Evolutionary conservation across 92 coral and sea anemone genomes (phyloP).

Genomic region (Epizoanthus fatuus): DNA sequence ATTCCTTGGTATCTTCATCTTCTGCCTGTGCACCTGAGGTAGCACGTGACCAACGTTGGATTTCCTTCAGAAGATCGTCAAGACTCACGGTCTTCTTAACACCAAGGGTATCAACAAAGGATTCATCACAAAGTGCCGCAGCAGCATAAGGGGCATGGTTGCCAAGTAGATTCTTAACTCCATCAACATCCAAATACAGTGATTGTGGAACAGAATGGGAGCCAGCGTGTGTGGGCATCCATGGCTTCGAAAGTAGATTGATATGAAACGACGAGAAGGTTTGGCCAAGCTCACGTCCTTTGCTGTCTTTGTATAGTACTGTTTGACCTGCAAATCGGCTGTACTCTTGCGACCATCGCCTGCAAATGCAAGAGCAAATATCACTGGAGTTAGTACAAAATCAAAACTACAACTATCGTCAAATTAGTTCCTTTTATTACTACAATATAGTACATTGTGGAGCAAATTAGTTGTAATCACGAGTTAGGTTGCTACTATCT

Average conservation of each 20-base stretch:
- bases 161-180: conserved; percentile 63
- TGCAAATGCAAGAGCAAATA: not conserved
- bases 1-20: conserved; percentile 36
- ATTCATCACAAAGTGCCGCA: conserved; percentile 50
- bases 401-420: too few species aligned
- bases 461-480: too few species aligned
- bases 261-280: conserved; percentile 77
- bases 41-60: conserved; percentile 71
- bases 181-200: conserved; percentile 46
- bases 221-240: conserved; percentile 66
- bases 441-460: too few species aligned
- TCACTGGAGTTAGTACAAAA: too few species aligned
- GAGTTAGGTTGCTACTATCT: too few species aligned
- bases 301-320: conserved; percentile 69
- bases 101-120: conserved; percentile 67
- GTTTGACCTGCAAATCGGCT: conserved; percentile 66
- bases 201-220: conserved; percentile 50
- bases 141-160: conserved; percentile 66
- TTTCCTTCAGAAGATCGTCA: conserved; percentile 69
- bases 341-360: conserved; percentile 81
- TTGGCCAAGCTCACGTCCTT: conserved; percentile 61
- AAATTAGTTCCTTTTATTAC: too few species aligned
- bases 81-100: conserved; percentile 57
- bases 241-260: conserved; percentile 65
- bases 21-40: conserved; percentile 19